Conservation (phyloP, 2,113 vertebrate species). For the Thalassarche chlororhynchos region DNA sequence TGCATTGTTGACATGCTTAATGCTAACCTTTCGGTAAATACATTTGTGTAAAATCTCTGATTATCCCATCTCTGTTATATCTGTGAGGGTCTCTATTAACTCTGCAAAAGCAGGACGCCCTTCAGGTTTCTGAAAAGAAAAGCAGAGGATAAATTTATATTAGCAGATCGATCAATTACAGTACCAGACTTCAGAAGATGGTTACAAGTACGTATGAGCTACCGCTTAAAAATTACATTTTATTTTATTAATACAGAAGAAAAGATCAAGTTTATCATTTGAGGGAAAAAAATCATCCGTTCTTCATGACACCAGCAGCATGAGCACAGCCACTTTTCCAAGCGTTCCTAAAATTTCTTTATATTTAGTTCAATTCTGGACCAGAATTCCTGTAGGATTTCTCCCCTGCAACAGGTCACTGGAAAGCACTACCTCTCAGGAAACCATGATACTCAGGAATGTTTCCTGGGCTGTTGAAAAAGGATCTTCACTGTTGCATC, state of each 20-base stretch:
- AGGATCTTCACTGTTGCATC: neutral
- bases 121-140: conserved; percentile 77
- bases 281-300: neutral
- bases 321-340: neutral
- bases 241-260: neutral
- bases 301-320: neutral
- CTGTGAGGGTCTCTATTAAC: conserved; percentile 73
- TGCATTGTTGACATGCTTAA: neutral
- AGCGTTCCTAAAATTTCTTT: neutral
- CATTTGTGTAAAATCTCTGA: neutral
- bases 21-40: neutral
- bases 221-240: neutral
- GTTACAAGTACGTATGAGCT: neutral
- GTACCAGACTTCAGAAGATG: neutral
- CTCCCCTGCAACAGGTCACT: neutral
- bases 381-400: neutral
- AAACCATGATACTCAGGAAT: neutral
- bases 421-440: neutral
- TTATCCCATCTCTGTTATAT: conserved; percentile 72
- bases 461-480: neutral
- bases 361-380: neutral
- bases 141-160: neutral
- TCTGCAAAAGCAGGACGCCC: conserved; percentile 82
- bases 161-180: neutral
- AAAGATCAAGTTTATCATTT: neutral